phyloP scores from a whole-genome alignment of 2,888 invertebrate species.

The Xestia c-nigrum region DNA sequence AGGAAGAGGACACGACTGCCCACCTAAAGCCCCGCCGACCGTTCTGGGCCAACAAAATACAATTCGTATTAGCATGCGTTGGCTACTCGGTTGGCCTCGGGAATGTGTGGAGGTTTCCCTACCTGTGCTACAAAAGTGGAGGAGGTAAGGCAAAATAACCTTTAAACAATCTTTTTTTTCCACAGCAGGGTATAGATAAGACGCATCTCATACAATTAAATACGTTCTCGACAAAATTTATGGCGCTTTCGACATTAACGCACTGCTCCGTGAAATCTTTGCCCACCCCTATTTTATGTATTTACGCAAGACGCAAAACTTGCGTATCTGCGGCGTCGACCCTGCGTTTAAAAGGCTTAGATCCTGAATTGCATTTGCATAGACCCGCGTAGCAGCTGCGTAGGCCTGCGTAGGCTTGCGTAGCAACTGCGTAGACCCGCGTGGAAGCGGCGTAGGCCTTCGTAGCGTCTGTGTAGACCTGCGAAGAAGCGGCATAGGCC shows the following conservation, averaged over 20 bases:
- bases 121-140: conserved; percentile 97
- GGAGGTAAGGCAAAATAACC: conserved; percentile 91
- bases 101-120: conserved; percentile 98
- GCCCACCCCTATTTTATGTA: background rate
- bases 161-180: background rate
- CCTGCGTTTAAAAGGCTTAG: background rate
- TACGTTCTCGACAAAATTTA: background rate
- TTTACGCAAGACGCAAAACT: background rate
- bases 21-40: conserved; percentile 94
- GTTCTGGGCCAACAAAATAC: conserved; percentile 97
- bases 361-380: background rate
- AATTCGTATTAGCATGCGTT: conserved; percentile 96
- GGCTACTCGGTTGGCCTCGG: conserved; percentile 97
- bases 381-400: background rate
- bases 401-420: background rate
- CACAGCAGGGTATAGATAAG: too few species aligned
- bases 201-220: background rate
- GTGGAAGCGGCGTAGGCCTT: background rate
- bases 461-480: background rate
- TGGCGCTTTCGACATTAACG: background rate
- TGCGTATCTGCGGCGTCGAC: background rate
- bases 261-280: background rate
- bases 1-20: conserved; percentile 93
- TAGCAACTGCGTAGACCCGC: background rate
- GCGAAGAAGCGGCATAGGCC: background rate